Base-by-base conservation (phyloP, 1,140 invertebrate genomes). In the Macrosteles quadrilineatus region DNA sequence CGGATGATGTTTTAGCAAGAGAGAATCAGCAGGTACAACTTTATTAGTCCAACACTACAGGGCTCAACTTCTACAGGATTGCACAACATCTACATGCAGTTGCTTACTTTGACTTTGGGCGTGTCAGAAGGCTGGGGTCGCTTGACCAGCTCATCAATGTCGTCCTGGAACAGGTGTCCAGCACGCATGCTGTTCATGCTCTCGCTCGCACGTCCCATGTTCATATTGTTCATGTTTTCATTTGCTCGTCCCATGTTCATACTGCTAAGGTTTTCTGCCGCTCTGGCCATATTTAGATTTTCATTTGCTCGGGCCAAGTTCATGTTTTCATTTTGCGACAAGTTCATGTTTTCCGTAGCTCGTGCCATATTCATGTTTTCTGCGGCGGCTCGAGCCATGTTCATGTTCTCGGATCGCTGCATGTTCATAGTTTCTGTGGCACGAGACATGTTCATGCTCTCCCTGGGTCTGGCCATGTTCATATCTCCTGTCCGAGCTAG, bases 91-190 rank as follows among this genome's bases (percentile, higher is more conserved):
- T 3, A 50, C 47, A 50, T 50, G 47, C 47, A 50, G 47, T 59
- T 59, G 55, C 55, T 59, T 59, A 59, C 29, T 57, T 68, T 53
- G 21, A 55, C 45, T 36, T 68, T 68, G 47, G 67, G 29, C 1
- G 67, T 68, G 27, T 47, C 29, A 12, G 43, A 23, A 17, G 64
- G 40, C 6, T 59, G 55, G 9, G 72, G 72, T n/a, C 67, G 64
- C 32, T 72, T 73, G 11, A 77, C 76, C 17, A 77, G 64, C 23
- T 77, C 76, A 17, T 77, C 76, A 32, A 77, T 73, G 30, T 76
- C 75, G 45, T 77, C 76, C 25, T 75, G 73, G 50, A 75, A 75
- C 23, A 75, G 30, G 27, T 67, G 23, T 25, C 66, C 70, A 21
- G 66, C 45, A 12, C 67, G 23, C 47, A 53, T 53, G 21, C 21